Percentiles rank a stretch among this genome's conserved stretches.
These are phyloP conservation scores for Pygoscelis adeliae DNA, from an alignment of 2,113 vertebrate species.

Conservation along the genomic window DNA sequence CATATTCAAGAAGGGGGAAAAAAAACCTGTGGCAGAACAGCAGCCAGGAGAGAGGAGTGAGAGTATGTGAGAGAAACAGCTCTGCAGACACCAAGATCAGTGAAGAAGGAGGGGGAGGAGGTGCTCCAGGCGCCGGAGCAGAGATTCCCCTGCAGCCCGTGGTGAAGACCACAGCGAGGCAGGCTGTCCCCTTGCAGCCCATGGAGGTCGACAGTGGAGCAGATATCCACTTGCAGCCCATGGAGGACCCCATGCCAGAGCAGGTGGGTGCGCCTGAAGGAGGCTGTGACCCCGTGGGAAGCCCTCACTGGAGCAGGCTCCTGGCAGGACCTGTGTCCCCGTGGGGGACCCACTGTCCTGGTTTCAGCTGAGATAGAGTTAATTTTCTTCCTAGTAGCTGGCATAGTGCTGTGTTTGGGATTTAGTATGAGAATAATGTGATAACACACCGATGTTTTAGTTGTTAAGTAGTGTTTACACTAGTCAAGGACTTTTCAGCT, in stretches of 20 bases:
- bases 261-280: background rate
- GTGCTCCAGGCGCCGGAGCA: background rate
- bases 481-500: too few species aligned
- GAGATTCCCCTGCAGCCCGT: background rate
- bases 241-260: background rate
- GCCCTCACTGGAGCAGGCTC: background rate
- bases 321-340: background rate
- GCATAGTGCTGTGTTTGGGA: too few species aligned
- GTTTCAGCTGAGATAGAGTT: too few species aligned
- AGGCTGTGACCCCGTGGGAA: background rate
- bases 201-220: background rate
- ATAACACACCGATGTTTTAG: too few species aligned
- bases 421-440: too few species aligned
- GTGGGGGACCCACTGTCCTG: background rate
- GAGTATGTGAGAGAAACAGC: background rate
- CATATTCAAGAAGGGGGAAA: background rate
- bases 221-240: background rate
- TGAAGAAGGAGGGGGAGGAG: background rate
- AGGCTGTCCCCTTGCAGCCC: background rate
- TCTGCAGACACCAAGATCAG: background rate
- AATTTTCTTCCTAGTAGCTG: too few species aligned
- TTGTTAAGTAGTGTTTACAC: too few species aligned
- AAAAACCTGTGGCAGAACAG: background rate
- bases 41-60: background rate
- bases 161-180: background rate